These are phyloP conservation scores for Ylistrum balloti DNA, from an alignment of 1,140 invertebrate species.

Conservation along the genomic window DNA sequence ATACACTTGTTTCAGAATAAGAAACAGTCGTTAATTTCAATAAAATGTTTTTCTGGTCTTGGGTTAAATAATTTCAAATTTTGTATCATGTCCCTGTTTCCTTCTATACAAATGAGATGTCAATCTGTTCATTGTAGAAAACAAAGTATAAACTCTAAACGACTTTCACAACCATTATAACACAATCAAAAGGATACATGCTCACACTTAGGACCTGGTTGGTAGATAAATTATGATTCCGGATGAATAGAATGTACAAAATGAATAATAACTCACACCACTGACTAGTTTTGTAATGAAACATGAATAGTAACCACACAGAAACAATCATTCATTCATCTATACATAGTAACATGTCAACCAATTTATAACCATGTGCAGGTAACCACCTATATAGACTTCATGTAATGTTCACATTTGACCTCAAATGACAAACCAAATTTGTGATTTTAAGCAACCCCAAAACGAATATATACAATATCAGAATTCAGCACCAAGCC, in stretches of 20 bases:
- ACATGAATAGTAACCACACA: too few relatives aligned
- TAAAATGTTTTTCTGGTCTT: too few relatives aligned
- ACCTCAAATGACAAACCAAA: too few relatives aligned
- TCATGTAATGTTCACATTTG: too few relatives aligned
- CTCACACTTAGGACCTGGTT: background rate
- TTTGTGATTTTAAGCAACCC: too few relatives aligned
- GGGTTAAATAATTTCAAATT: background rate
- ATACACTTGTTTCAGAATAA: background rate
- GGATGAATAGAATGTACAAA: background rate
- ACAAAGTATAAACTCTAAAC: background rate
- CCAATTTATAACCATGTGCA: too few relatives aligned
- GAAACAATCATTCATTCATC: too few relatives aligned
- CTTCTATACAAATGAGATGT: background rate
- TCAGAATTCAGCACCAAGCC: too few relatives aligned
- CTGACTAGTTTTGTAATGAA: background rate
- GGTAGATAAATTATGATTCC: background rate
- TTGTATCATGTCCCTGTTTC: background rate
- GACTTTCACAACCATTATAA: background rate
- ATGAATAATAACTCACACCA: background rate
- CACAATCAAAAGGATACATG: background rate
- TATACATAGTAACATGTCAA: too few relatives aligned
- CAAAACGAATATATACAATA: too few relatives aligned
- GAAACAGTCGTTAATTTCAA: too few relatives aligned
- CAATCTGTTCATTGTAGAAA: background rate
- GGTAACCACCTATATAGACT: too few relatives aligned